These are phyloP conservation scores for Indicator indicator DNA, from an alignment of 2,113 vertebrate species.

Conservation along the genomic window DNA sequence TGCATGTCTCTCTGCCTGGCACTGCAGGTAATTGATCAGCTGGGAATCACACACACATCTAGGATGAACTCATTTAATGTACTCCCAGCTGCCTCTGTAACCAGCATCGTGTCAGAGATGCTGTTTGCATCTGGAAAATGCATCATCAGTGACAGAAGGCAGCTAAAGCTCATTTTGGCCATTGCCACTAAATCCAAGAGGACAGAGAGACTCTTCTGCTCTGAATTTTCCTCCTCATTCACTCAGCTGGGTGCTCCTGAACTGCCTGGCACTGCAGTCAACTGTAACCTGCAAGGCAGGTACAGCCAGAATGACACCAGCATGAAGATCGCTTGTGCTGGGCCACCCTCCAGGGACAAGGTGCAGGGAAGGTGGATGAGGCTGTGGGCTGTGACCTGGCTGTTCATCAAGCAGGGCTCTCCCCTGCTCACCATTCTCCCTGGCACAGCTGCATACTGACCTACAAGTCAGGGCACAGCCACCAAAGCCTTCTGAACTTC, in stretches of 20 bases:
- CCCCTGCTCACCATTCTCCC: neutral
- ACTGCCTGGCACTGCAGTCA: fast-evolving
- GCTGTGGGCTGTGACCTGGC: neutral
- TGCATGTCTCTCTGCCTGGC: neutral
- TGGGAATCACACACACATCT: neutral
- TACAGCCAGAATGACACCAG: neutral
- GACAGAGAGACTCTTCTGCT: neutral
- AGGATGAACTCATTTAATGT: neutral
- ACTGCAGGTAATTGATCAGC: neutral
- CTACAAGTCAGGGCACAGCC: fast-evolving
- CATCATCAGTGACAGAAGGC: neutral
- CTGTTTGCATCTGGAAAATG: neutral
- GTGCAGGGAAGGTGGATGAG: neutral
- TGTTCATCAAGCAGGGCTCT: fast-evolving
- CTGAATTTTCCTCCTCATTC: neutral
- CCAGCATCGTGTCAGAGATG: neutral
- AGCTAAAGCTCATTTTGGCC: neutral
- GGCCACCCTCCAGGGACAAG: neutral
- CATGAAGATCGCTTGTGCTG: fast-evolving
- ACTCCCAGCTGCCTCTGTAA: neutral
- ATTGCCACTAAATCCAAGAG: neutral
- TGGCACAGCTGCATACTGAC: fast-evolving
- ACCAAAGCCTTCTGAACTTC: neutral
- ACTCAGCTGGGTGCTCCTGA: neutral
- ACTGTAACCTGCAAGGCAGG: neutral